These are phyloP conservation scores for Bradynema listronoti DNA, from an alignment of 1,140 invertebrate genomes.

Conservation along the genomic window DNA sequence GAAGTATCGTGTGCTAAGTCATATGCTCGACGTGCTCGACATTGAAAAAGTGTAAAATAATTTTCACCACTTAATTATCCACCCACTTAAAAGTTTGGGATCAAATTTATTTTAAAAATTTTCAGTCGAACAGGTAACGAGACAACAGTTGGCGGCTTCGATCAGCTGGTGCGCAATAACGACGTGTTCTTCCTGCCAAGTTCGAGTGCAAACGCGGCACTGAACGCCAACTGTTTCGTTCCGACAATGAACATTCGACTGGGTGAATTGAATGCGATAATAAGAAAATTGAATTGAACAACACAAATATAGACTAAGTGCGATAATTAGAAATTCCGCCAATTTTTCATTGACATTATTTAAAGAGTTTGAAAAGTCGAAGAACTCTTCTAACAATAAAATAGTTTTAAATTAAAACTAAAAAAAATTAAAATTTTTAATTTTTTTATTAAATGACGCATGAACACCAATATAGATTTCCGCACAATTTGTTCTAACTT, in stretches of 20 bases:
- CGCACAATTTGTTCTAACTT: too few species aligned
- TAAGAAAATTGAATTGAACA: too few species aligned
- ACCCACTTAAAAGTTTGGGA: background rate
- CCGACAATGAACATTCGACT: conserved; percentile 41
- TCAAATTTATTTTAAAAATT: conserved; percentile 26
- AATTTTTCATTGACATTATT: too few species aligned
- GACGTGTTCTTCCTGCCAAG: conserved; percentile 27
- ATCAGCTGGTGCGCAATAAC: conserved; percentile 40
- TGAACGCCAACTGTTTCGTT: conserved; percentile 25
- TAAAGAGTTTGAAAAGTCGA: too few species aligned
- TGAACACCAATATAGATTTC: too few species aligned
- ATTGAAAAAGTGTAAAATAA: conserved; percentile 60
- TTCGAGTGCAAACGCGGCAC: conserved; percentile 29
- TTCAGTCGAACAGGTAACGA: conserved; percentile 32
- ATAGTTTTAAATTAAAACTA: too few species aligned
- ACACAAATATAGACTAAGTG: too few species aligned
- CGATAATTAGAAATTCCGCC: too few species aligned
- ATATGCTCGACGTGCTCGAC: conserved; percentile 62
- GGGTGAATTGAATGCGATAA: too few species aligned
- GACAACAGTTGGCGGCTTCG: conserved; percentile 42
- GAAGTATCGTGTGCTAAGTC: conserved; percentile 61
- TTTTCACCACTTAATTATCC: background rate
- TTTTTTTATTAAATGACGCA: too few species aligned
- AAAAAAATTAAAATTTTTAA: too few species aligned
- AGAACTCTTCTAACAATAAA: too few species aligned